Evolutionary conservation across 2,797 vertebrate genomes (phyloP).

Genomic region (Danio tinwini): DNA sequence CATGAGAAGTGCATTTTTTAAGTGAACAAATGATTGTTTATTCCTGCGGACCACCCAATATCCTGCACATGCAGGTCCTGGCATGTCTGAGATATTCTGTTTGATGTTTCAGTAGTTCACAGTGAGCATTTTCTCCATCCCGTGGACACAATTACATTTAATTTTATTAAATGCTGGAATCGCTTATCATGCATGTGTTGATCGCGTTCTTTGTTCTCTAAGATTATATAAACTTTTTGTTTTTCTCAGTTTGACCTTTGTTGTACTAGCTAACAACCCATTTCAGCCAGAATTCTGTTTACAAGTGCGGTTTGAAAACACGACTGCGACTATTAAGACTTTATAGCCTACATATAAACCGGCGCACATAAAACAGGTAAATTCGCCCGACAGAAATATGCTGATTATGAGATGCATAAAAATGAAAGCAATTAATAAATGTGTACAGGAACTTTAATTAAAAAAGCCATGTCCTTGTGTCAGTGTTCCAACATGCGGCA

Average conservation of each 20-base stretch:
- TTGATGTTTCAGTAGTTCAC: conserved; percentile 25
- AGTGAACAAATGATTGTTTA: conserved; percentile 76
- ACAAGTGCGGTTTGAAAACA: conserved; percentile 16
- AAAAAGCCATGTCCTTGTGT: conserved; percentile 18
- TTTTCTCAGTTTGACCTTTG: conserved; percentile 33
- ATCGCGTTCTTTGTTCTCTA: conserved; percentile 17
- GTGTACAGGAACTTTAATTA: conserved; percentile 8
- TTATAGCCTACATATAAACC: conserved; percentile 29
- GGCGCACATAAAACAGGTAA: neutral
- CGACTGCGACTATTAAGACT: neutral
- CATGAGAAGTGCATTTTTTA: conserved; percentile 8
- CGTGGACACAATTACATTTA: conserved; percentile 25
- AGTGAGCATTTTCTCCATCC: conserved; percentile 11
- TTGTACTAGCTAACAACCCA: conserved; percentile 17
- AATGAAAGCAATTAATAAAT: conserved; percentile 38
- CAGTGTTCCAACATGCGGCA: conserved; percentile 3
- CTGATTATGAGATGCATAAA: conserved; percentile 37
- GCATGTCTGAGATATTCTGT: conserved; percentile 10
- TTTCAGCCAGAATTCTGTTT: conserved; percentile 29
- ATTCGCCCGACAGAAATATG: conserved; percentile 22
- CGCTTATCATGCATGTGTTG: conserved; percentile 21
- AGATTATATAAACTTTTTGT: conserved; percentile 18
- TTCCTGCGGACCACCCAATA: conserved; percentile 45
- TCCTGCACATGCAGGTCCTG: conserved; percentile 11
- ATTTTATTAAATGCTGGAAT: conserved; percentile 8